Evolutionary conservation across 2,888 invertebrate genomes (phyloP), one percentile per base, ranked within the genome.

Genomic region (Heliconius ismenius): DNA sequence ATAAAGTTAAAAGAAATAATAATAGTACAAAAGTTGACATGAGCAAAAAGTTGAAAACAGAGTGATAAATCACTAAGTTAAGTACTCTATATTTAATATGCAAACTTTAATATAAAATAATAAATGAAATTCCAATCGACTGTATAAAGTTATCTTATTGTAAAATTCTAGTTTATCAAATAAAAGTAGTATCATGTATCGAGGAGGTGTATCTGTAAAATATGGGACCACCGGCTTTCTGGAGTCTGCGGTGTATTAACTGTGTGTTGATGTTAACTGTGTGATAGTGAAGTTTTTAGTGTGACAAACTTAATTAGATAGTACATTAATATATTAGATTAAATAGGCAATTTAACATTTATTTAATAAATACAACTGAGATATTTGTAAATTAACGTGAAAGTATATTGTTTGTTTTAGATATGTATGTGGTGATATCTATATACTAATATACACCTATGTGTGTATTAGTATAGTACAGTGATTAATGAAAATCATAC

Each of bases 221-320:
- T 92, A 91, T 91, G 88, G 89, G 92, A 91, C 91, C 92, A 90
- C 91, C 90, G 88, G 87, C 86, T 88, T 88, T 85, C 87, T 86
- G 85, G 83, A 84, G 84, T 83, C 84, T 83, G 84, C 85, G 82
- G 82, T 76, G 69, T 75, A 74, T n/a, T 3, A 54, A 72, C 4
- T 64, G 15, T 24, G 15, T 43, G 81, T 9, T 81, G 83, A 79
- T 83, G 85, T 86, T 18, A 26, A 32, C 1, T 74, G 78, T 81
- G 74, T 79, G 77, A 78, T 43, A 36, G 28, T 43, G 62, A 24
- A 65, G 26, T 1, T 39, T 78, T 75, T 10, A 1, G 49, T 60
- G 77, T 65, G 6, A 39, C 2, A 36, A 26, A 24, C 9, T 11
- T 62, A 24, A 18, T 60, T 58, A 26, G 0, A 13, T 58, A n/a